Evolutionary conservation across 2,888 invertebrate species (phyloP).

Genomic region (Alentia gelatinosa): DNA sequence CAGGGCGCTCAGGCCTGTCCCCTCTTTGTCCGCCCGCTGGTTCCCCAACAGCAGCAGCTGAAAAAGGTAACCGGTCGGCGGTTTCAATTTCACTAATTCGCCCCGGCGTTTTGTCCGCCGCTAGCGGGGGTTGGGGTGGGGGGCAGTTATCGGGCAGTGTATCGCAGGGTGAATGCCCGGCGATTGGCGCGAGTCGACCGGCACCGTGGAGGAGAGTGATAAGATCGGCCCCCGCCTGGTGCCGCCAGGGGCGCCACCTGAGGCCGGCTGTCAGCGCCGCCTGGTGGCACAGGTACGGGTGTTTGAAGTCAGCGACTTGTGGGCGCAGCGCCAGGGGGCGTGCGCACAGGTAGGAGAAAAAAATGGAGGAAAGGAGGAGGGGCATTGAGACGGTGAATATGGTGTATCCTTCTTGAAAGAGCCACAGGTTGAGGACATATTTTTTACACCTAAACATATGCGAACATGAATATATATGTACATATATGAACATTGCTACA

Average conservation of each 20-base stretch:
- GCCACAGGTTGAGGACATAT: no score
- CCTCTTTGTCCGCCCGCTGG: not conserved
- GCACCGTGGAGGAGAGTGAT: not conserved
- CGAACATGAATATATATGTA: no score
- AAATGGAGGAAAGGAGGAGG: not conserved
- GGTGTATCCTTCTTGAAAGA: no score
- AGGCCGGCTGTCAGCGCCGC: not conserved
- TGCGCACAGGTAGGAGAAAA: not conserved
- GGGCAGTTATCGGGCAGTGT: not conserved
- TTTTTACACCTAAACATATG: no score
- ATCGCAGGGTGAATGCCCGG: not conserved
- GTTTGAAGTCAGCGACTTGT: not conserved
- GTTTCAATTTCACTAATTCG: conserved; percentile 20
- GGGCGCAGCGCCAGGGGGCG: not conserved
- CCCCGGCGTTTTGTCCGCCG: not conserved
- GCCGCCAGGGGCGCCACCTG: not conserved
- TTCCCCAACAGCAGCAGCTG: not conserved
- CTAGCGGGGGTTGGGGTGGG: not conserved
- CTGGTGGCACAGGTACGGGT: not conserved
- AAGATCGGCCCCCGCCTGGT: not conserved
- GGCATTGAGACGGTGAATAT: no score
- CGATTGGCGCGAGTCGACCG: not conserved
- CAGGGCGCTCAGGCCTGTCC: not conserved
- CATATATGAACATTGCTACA: no score
- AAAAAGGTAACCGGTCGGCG: not conserved